phyloP scores from a whole-genome alignment of 2,113 vertebrate species.

The Bubo bubo region DNA sequence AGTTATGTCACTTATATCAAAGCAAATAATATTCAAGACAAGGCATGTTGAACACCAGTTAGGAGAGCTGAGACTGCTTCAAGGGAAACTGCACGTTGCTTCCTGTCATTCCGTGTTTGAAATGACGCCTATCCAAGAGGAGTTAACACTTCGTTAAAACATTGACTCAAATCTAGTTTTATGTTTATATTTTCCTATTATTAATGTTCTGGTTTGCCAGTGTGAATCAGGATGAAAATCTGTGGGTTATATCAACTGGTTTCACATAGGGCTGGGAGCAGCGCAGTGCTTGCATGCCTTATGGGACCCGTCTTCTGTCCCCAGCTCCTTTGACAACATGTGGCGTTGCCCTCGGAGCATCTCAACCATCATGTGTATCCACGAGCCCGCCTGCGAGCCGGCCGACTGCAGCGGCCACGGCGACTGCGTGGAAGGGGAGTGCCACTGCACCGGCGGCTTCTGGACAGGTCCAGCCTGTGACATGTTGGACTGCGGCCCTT shows the following conservation, averaged over 20 bases:
- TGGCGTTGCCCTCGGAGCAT: slow-evolving; percentile 88
- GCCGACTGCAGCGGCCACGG: slow-evolving; percentile 83
- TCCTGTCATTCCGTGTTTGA: not conserved
- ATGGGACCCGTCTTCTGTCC: not conserved
- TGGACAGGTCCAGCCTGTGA: slow-evolving; percentile 79
- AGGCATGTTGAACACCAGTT: not conserved
- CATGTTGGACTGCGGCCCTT: slow-evolving; percentile 75
- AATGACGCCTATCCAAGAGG: not conserved
- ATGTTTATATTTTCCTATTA: not conserved
- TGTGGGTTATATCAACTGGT: fast-evolving
- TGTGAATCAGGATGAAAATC: not conserved
- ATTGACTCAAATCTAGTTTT: not conserved
- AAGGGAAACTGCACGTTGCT: not conserved
- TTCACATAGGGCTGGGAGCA: not conserved
- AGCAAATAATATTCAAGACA: not conserved
- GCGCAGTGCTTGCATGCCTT: not conserved
- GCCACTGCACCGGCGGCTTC: slow-evolving; percentile 72
- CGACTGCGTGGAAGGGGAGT: slow-evolving; percentile 78
- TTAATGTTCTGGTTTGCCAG: fast-evolving
- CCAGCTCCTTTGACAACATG: slow-evolving; percentile 69
- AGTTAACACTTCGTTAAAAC: not conserved
- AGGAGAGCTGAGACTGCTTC: not conserved
- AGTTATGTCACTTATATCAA: not conserved
- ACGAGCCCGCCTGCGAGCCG: slow-evolving; percentile 79
- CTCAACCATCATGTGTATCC: slow-evolving; percentile 89